These are phyloP conservation scores for Lindbergichthys nudifrons DNA, from an alignment of 2,797 vertebrate species.

Conservation along the genomic window DNA sequence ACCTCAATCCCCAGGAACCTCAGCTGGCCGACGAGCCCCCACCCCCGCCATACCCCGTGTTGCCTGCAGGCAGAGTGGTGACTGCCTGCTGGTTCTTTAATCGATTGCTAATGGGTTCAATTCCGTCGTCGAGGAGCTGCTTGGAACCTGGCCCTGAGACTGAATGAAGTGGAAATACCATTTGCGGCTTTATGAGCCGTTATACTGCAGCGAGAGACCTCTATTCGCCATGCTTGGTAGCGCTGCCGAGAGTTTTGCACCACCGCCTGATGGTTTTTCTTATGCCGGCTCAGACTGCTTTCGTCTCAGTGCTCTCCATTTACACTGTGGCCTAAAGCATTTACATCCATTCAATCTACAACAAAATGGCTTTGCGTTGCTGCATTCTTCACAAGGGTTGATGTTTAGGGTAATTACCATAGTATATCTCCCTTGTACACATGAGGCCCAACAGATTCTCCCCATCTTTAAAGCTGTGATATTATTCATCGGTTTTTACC, in stretches of 20 bases:
- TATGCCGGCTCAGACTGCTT: slow-evolving; percentile 72
- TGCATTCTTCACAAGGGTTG: slow-evolving; percentile 69
- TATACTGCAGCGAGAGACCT: slow-evolving; percentile 86
- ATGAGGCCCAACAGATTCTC: slow-evolving; percentile 55
- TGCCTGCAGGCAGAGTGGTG: slow-evolving; percentile 72
- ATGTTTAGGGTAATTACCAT: slow-evolving; percentile 70
- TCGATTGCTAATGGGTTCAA: slow-evolving; percentile 89
- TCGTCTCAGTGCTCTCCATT: slow-evolving; percentile 83
- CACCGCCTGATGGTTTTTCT: slow-evolving; percentile 84
- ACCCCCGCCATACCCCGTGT: slow-evolving; percentile 33
- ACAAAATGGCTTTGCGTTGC: slow-evolving; percentile 77
- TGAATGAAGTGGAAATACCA: slow-evolving; percentile 88
- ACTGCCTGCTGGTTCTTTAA: slow-evolving; percentile 87
- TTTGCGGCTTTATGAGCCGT: slow-evolving; percentile 87
- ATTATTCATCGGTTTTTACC: slow-evolving; percentile 67
- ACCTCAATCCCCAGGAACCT: slow-evolving; percentile 67
- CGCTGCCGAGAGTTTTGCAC: slow-evolving; percentile 80
- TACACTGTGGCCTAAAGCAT: slow-evolving; percentile 77
- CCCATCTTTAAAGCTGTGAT: slow-evolving; percentile 48
- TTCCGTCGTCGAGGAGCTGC: slow-evolving; percentile 84
- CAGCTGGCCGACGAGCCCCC: slow-evolving; percentile 48
- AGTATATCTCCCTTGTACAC: slow-evolving; percentile 69
- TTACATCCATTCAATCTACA: slow-evolving; percentile 76
- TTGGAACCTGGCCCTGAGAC: slow-evolving; percentile 86
- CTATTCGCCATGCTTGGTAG: slow-evolving; percentile 85